These are phyloP conservation scores for Ethmia dodecea DNA, from an alignment of 2,888 invertebrate genomes.

Conservation along the genomic window DNA sequence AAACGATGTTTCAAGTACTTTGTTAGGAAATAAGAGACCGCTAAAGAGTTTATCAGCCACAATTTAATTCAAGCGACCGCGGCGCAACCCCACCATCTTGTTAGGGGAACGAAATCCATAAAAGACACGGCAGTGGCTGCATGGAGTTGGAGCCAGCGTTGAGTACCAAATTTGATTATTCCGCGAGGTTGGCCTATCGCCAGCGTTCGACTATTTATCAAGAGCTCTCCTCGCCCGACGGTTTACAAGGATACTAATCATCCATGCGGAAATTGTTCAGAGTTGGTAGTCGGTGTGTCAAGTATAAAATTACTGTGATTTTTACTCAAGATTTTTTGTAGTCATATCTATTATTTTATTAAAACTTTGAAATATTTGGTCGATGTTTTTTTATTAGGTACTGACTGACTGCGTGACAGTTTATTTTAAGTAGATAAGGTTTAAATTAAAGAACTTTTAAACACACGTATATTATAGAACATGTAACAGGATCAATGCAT, in stretches of 20 bases:
- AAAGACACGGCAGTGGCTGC: constrained; percentile 63
- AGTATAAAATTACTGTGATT: neutral
- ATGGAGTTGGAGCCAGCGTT: constrained; percentile 43
- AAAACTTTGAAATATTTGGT: too few species aligned
- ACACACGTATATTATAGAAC: too few species aligned
- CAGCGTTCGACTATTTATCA: constrained; percentile 72
- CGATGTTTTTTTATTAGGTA: constrained; percentile 18
- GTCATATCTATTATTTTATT: too few species aligned
- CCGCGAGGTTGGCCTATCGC: constrained; percentile 76
- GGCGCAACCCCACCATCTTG: constrained; percentile 63
- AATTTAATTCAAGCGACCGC: constrained; percentile 70
- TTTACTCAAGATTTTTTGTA: too few species aligned
- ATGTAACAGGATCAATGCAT: too few species aligned
- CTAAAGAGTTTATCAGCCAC: constrained; percentile 67
- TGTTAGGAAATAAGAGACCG: constrained; percentile 47
- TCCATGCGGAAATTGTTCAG: constrained; percentile 43
- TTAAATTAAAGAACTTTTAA: too few species aligned
- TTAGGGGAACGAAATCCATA: constrained; percentile 72
- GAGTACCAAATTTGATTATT: constrained; percentile 74
- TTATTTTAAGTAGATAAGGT: too few species aligned
- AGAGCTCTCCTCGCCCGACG: constrained; percentile 57
- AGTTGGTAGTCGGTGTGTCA: constrained; percentile 25
- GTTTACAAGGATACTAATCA: constrained; percentile 74
- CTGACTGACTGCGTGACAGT: too few species aligned
- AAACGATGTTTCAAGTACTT: too few species aligned